Percentiles rank a stretch among this genome's conserved stretches.
phyloP scores from a whole-genome alignment of 2,113 vertebrate genomes.

The Prunella fulvescens region DNA sequence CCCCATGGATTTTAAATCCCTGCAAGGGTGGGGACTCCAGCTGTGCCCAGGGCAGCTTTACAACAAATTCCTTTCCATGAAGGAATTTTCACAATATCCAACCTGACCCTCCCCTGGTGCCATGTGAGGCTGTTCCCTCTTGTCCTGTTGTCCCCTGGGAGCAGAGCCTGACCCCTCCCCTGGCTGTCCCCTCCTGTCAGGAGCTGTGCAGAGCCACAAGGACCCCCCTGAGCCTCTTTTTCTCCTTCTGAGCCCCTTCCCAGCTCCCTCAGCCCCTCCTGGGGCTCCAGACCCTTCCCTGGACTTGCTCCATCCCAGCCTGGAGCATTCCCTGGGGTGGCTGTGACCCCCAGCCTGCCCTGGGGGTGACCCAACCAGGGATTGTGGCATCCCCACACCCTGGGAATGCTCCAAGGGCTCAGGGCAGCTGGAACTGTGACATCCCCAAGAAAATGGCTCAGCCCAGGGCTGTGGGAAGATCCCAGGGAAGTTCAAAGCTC shows the following conservation, averaged over 20 bases:
- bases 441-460: background rate
- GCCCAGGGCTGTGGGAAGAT: background rate
- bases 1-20: rapidly evolving
- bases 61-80: background rate
- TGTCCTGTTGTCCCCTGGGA: background rate
- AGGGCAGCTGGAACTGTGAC: background rate
- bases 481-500: background rate
- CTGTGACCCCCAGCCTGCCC: background rate
- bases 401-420: background rate
- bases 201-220: background rate
- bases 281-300: background rate
- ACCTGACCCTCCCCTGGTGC: rapidly evolving
- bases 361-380: background rate
- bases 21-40: background rate
- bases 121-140: background rate
- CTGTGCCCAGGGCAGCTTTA: background rate
- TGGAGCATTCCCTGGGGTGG: background rate
- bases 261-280: background rate
- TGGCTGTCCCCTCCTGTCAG: background rate
- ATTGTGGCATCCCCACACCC: background rate
- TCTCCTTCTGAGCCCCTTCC: background rate
- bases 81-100: background rate
- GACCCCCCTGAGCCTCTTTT: background rate
- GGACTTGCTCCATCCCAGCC: background rate
- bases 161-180: background rate